A percentile compares a stretch with the other conserved stretches of the same genome.
These are phyloP conservation scores for Mesocricetus auratus DNA, from an alignment of 2,113 vertebrate species.

Conservation along the genomic window DNA sequence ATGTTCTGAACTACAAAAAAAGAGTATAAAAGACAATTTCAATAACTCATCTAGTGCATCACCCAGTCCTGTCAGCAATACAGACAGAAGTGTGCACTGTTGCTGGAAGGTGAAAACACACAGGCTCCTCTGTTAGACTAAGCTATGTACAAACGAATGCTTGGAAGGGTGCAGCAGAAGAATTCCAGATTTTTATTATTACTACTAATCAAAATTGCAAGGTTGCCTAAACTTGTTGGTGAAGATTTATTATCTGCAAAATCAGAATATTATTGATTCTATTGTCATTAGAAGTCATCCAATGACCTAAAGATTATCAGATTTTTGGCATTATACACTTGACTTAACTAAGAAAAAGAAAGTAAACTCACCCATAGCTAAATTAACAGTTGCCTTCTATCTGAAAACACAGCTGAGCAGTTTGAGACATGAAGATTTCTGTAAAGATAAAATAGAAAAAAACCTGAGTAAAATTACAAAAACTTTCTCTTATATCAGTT, in stretches of 20 bases:
- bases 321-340: neutral
- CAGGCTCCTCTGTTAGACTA: neutral
- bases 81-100: neutral
- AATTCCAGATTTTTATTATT: neutral
- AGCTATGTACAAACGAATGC: neutral
- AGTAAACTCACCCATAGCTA: neutral
- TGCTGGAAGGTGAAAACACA: neutral
- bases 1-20: neutral
- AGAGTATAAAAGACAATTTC: conserved; percentile 19
- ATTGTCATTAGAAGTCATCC: neutral
- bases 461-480: no score
- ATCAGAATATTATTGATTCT: neutral
- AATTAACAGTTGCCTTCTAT: neutral
- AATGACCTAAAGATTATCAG: neutral
- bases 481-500: neutral
- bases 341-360: neutral
- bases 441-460: no score
- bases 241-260: neutral
- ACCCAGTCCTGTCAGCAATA: neutral
- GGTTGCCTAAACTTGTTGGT: neutral
- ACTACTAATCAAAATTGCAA: neutral
- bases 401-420: neutral
- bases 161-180: neutral
- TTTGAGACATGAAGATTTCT: neutral
- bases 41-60: neutral